Evolutionary conservation across 2,113 vertebrate genomes (phyloP).

Genomic region (Struthidea cinerea): DNA sequence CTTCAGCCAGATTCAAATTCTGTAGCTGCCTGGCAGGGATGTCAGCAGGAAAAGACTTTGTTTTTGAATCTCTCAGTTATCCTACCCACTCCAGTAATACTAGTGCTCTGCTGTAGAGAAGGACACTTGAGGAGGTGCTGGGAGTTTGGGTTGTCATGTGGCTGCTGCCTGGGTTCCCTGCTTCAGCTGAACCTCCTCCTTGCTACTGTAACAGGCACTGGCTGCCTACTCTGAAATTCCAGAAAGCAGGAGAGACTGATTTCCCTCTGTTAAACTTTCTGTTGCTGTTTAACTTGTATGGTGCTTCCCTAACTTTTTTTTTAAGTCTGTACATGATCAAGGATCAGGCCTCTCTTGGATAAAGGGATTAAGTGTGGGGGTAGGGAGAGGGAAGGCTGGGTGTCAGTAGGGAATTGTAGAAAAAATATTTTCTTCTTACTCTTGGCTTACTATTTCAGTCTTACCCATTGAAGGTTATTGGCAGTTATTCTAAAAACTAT

Average conservation of each 20-base stretch:
- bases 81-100: not conserved
- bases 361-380: not conserved
- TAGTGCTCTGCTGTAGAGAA: not conserved
- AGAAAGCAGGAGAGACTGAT: rapidly evolving
- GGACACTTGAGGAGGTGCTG: not conserved
- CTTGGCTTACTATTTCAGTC: not conserved
- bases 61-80: not conserved
- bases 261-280: not conserved
- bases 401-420: not conserved
- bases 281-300: not conserved
- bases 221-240: not conserved
- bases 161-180: not conserved
- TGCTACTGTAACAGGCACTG: not conserved
- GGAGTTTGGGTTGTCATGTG: not conserved
- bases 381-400: not conserved
- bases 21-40: not conserved
- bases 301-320: not conserved
- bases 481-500: not conserved
- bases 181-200: not conserved
- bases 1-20: not conserved
- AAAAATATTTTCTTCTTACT: not conserved
- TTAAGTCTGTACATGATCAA: not conserved
- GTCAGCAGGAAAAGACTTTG: not conserved
- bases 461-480: not conserved
- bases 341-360: not conserved